These are phyloP conservation scores for Amia ocellicauda DNA, from an alignment of 2,113 vertebrate species.

Conservation along the genomic window DNA sequence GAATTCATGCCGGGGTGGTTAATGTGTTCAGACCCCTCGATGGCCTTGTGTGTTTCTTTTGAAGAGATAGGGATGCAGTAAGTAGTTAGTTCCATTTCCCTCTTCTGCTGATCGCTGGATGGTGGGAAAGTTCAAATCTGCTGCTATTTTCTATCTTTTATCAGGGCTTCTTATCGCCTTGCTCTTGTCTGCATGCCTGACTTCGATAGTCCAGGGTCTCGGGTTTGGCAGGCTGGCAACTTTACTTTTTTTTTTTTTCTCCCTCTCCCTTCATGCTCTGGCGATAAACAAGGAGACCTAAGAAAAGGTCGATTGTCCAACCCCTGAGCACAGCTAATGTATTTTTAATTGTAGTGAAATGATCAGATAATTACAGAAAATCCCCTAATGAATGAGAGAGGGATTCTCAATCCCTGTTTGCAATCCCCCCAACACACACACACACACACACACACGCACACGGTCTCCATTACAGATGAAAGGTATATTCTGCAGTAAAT, in stretches of 20 bases:
- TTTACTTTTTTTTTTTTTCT: conserved; percentile 31
- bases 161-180: conserved; percentile 80
- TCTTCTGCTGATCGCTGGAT: conserved; percentile 57
- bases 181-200: conserved; percentile 78
- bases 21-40: conserved; percentile 13
- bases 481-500: neutral
- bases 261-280: conserved; percentile 21
- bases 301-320: conserved; percentile 42
- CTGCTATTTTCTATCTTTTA: conserved; percentile 94
- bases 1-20: no score
- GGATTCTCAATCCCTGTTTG: neutral
- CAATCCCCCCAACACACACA: no score
- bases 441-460: neutral
- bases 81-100: conserved; percentile 47
- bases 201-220: conserved; percentile 79
- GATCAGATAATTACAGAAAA: conserved; percentile 35
- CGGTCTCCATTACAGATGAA: no score
- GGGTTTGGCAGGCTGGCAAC: conserved; percentile 57
- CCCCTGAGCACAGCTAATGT: conserved; percentile 18
- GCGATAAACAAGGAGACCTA: conserved; percentile 24
- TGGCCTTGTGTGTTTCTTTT: conserved; percentile 43
- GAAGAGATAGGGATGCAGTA: conserved; percentile 53
- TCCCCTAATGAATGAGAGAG: neutral
- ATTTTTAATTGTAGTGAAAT: conserved; percentile 37
- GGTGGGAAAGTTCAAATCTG: conserved; percentile 95